Percentiles rank a stretch among this genome's conserved stretches.
Evolutionary conservation across 1,140 invertebrate genomes (phyloP).

Genomic region (Saccostrea echinata): DNA sequence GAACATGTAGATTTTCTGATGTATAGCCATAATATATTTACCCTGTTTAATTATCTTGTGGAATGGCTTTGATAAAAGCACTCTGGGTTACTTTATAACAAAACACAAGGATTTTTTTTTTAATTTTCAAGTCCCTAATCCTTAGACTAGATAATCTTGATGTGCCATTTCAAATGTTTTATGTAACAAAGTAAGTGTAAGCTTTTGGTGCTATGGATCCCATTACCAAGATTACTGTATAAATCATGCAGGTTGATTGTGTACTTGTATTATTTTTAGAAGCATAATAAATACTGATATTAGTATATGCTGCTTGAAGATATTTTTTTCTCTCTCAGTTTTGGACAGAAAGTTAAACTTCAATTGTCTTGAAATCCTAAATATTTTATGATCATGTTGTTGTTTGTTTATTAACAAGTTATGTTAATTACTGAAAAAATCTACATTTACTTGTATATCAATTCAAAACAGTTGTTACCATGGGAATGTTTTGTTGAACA

Average conservation of each 20-base stretch:
- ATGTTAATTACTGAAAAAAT: constrained; percentile 6
- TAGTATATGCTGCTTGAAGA: not conserved
- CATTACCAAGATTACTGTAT: not conserved
- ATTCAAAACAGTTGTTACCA: not conserved
- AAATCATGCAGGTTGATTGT: not conserved
- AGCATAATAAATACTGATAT: not conserved
- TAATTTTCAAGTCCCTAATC: no score
- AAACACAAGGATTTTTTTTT: no score
- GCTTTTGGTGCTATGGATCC: constrained; percentile 1
- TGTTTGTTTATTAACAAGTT: not conserved
- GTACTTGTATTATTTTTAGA: not conserved
- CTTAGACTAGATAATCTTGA: not conserved
- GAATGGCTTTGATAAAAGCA: no score
- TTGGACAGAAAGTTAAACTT: not conserved
- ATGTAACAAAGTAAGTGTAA: not conserved
- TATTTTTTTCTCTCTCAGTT: not conserved
- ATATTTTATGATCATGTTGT: not conserved
- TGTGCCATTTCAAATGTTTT: constrained; percentile 4
- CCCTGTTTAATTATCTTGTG: no score
- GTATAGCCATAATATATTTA: no score
- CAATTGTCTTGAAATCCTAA: not conserved
- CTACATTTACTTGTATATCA: not conserved
- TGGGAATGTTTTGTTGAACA: constrained; percentile 30
- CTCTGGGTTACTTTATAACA: no score
- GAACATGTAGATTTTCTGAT: no score